phyloP scores from a whole-genome alignment of 1,140 invertebrate species.

The Drosophila repleta region DNA sequence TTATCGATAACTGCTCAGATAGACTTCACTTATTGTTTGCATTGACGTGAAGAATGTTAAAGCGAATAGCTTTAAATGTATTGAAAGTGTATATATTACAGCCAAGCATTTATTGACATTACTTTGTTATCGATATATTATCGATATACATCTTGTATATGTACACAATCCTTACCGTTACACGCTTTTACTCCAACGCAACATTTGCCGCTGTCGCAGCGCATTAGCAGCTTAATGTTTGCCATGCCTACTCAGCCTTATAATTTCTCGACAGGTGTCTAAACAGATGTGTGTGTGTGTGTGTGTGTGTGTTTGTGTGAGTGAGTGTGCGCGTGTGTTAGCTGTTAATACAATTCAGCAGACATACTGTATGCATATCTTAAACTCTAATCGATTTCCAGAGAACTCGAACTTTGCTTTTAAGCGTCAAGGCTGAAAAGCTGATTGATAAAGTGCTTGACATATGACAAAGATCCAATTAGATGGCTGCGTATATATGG shows the following conservation, averaged over 20 bases:
- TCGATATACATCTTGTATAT: background rate
- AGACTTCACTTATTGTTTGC: too few relatives aligned
- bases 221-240: background rate
- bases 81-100: too few relatives aligned
- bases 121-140: background rate
- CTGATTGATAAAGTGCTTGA: conserved; percentile 1
- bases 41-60: too few relatives aligned
- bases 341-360: conserved; percentile 35
- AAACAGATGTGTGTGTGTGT: background rate
- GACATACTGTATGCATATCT: conserved; percentile 26
- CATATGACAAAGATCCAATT: background rate
- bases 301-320: background rate
- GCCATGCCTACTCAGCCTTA: background rate
- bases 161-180: too few relatives aligned
- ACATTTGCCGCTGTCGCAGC: background rate
- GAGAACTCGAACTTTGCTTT: conserved; percentile 22
- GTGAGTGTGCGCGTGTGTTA: background rate
- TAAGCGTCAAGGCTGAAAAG: background rate
- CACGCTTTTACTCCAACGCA: too few relatives aligned
- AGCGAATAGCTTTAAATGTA: too few relatives aligned
- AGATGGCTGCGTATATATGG: background rate
- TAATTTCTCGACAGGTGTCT: background rate
- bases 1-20: too few relatives aligned
- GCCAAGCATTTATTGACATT: too few relatives aligned
- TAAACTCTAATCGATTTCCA: conserved; percentile 34